Conservation (phyloP, 92 coral and sea anemone genomes). For the Bergia sp. region DNA sequence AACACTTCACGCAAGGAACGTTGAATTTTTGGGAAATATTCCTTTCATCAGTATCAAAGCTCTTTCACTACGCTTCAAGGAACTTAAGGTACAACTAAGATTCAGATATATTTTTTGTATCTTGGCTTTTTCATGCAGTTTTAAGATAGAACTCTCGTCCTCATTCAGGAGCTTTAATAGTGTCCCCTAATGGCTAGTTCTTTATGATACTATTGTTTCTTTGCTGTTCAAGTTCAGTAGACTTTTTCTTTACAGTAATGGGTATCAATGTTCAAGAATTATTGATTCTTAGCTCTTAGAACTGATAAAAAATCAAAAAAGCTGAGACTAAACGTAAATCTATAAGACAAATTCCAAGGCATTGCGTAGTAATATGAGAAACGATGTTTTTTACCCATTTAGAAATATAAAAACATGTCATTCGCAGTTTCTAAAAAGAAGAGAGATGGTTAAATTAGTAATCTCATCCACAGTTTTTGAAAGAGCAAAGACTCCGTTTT, state of each 20-base stretch:
- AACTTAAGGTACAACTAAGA: constrained; percentile 18
- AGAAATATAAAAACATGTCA: not conserved
- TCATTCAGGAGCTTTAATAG: not conserved
- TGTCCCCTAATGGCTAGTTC: constrained; percentile 30
- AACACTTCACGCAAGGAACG: not conserved
- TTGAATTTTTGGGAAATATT: not conserved
- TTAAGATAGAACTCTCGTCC: constrained; percentile 18
- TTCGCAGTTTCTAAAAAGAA: not conserved
- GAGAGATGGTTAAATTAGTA: not conserved
- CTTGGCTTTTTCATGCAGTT: not conserved
- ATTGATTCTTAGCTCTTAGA: not conserved
- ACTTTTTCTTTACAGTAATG: not conserved
- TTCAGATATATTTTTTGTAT: not conserved
- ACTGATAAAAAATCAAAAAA: not conserved
- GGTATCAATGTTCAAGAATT: not conserved
- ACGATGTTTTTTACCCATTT: not conserved
- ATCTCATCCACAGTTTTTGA: not conserved
- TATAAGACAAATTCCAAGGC: not conserved
- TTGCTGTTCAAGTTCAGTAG: not conserved
- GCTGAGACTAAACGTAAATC: not conserved
- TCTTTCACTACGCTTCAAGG: not conserved
- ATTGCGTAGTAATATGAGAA: not conserved
- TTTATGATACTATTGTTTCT: constrained; percentile 3
- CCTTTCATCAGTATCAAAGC: not conserved
- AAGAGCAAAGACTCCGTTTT: not conserved